Conservation (phyloP, 1,140 invertebrate species). For the Musca vetustissima region DNA sequence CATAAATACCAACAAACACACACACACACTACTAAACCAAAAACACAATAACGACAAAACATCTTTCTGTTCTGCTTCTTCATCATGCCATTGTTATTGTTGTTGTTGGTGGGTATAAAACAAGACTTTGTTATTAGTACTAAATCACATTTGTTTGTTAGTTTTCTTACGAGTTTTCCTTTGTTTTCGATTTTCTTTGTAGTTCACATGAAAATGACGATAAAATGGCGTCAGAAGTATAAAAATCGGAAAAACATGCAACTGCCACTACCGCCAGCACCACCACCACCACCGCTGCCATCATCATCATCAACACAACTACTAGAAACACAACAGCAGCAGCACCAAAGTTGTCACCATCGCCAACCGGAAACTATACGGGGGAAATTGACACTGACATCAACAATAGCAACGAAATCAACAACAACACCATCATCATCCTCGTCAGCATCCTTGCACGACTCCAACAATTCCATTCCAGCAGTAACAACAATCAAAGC, state of each 20-base stretch:
- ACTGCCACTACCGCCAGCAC: conserved; percentile 33
- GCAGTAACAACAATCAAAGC: conserved; percentile 1
- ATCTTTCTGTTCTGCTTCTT: too few species aligned
- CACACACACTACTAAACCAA: too few species aligned
- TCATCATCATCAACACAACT: conserved; percentile 38
- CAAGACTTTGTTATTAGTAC: conserved; percentile 5
- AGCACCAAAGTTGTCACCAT: conserved; percentile 25
- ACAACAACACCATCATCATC: background rate
- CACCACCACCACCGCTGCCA: conserved; percentile 32
- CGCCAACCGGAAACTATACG: background rate
- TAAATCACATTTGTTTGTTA: conserved; percentile 12
- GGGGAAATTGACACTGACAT: background rate
- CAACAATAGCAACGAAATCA: too few species aligned
- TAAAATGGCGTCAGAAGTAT: conserved; percentile 54
- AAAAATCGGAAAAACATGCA: conserved; percentile 46
- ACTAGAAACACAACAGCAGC: conserved; percentile 34
- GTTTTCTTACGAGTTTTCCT: background rate
- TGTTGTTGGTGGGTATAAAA: too few species aligned
- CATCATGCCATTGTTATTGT: too few species aligned
- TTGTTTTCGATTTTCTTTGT: background rate
- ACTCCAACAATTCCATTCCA: conserved; percentile 34
- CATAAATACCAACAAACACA: too few species aligned
- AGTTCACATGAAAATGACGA: conserved; percentile 43
- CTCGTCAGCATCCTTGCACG: conserved; percentile 17
- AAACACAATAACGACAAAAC: too few species aligned